A percentile compares a stretch with the other conserved stretches of the same genome.
phyloP scores from a whole-genome alignment of 2,797 vertebrate species.

The Peromyscus eremicus region DNA sequence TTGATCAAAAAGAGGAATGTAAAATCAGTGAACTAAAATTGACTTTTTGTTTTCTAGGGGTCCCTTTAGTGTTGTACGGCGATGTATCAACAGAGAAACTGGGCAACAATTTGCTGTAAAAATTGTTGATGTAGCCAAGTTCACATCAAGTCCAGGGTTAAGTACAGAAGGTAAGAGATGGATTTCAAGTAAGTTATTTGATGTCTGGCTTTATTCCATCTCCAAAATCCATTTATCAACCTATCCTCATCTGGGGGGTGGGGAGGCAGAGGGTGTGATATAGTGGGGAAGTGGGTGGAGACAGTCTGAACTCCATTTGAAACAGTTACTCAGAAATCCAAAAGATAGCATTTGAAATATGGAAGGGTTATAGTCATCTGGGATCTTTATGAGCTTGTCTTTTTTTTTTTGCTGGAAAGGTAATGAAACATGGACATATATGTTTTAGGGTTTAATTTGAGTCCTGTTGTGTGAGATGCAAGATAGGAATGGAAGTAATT shows the following conservation, averaged over 20 bases:
- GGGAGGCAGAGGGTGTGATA: conserved; percentile 50
- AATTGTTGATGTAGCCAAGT: conserved; percentile 99
- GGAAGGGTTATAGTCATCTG: conserved; percentile 28
- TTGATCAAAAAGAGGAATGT: not conserved
- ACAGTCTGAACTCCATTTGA: conserved; percentile 57
- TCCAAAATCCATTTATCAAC: conserved; percentile 84
- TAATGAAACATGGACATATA: conserved; percentile 38
- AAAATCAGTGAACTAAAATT: conserved; percentile 72
- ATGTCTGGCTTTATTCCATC: conserved; percentile 85
- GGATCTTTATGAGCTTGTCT: conserved; percentile 26
- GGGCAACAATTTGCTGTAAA: conserved; percentile 99
- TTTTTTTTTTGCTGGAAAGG: conserved; percentile 56
- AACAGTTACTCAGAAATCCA: conserved; percentile 61
- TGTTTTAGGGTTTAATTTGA: conserved; percentile 61
- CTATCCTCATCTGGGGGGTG: conserved; percentile 82
- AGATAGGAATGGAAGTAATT: conserved; percentile 51
- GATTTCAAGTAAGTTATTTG: conserved; percentile 81
- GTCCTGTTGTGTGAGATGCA: not conserved
- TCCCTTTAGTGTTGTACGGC: conserved; percentile 97
- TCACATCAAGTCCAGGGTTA: conserved; percentile 99
- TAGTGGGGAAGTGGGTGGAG: conserved; percentile 80
- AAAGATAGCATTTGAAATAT: conserved; percentile 61
- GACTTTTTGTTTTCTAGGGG: conserved; percentile 89
- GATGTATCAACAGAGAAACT: conserved; percentile 99
- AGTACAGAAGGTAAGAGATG: conserved; percentile 97